Percentiles rank a stretch among this genome's conserved stretches.
These are phyloP conservation scores for Gymnarchus niloticus DNA, from an alignment of 2,113 vertebrate species.

Conservation along the genomic window DNA sequence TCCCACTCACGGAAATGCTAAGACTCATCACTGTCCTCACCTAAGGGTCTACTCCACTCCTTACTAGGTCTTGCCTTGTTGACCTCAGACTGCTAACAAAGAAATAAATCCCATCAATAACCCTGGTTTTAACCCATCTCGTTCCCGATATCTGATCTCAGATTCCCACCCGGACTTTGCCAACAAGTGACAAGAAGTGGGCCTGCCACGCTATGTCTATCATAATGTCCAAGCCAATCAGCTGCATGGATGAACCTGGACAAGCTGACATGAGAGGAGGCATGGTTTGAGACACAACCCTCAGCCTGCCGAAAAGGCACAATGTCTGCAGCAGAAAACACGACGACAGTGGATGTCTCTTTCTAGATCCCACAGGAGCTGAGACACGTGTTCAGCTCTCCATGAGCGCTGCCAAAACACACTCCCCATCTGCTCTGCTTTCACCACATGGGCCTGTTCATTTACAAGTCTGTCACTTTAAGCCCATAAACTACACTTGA, in stretches of 20 bases:
- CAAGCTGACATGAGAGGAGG: neutral
- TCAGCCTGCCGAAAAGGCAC: neutral
- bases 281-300: slow-evolving; percentile 5
- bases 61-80: slow-evolving; percentile 4
- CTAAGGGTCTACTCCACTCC: slow-evolving; percentile 32
- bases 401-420: slow-evolving; percentile 27
- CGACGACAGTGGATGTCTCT: slow-evolving; percentile 14
- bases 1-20: slow-evolving; percentile 36
- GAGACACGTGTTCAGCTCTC: neutral
- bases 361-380: neutral
- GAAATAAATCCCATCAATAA: slow-evolving; percentile 22
- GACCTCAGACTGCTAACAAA: slow-evolving; percentile 8
- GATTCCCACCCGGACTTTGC: slow-evolving; percentile 31
- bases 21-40: slow-evolving; percentile 39
- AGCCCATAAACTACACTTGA: slow-evolving; percentile 50
- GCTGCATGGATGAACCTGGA: neutral
- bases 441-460: slow-evolving; percentile 30
- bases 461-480: slow-evolving; percentile 50
- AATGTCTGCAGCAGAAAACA: slow-evolving; percentile 11
- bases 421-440: slow-evolving; percentile 35
- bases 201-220: neutral
- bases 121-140: slow-evolving; percentile 26
- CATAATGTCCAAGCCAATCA: neutral
- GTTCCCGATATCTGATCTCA: slow-evolving; percentile 31
- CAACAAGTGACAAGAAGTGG: slow-evolving; percentile 23